Base-by-base conservation (phyloP, 2,888 invertebrate genomes). In the Cheilosia variabilis region DNA sequence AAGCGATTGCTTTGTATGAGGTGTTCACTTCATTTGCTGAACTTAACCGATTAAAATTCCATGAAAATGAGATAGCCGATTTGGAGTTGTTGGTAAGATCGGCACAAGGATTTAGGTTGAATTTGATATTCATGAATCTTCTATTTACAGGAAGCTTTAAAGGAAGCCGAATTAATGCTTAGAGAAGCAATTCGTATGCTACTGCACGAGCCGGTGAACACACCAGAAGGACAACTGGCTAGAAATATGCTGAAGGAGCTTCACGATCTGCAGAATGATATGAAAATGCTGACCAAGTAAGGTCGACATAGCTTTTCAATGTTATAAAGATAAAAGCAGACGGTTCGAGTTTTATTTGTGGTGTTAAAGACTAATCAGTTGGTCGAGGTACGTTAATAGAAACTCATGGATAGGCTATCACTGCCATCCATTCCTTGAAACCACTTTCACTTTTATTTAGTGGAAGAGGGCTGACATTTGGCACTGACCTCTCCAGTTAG, bases 1-100 rank as follows among this genome's bases (percentile, higher is more conserved):
- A 90, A 94, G 96, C 95, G 0, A 95, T 97, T 66, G 94, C 96
- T 10, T 89, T 96, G 47, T 97, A 96, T 89, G 97, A 97, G 90
- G 92, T 96, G 88, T 96, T 96, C 89, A 94, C 94, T 17, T 94
- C 96, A 0, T 93, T 94, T 87, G 93, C 95, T 3, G 94, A 95
- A 88, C 90, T 96, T 27, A 89, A 88, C 27, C 88, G 91, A 2
- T 88, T 91, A 45, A 82, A 89, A 24, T 91, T 88, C 65, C 89
- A 88, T 22, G 90, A 91, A 63, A 89, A 90, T 50, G 91, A 90
- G 24, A 60, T 89, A 1, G 87, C 45, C 9, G 76, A 89, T n/a
- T 50, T 78, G 2, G 89, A 91, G 50, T 86, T 91, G 34, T 58
- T 89, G 87, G 90, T 91, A 78, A 58, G 87, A 15, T 4, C 15